Evolutionary conservation across 2,888 invertebrate genomes (phyloP).

Genomic region (Desoria tigrina): DNA sequence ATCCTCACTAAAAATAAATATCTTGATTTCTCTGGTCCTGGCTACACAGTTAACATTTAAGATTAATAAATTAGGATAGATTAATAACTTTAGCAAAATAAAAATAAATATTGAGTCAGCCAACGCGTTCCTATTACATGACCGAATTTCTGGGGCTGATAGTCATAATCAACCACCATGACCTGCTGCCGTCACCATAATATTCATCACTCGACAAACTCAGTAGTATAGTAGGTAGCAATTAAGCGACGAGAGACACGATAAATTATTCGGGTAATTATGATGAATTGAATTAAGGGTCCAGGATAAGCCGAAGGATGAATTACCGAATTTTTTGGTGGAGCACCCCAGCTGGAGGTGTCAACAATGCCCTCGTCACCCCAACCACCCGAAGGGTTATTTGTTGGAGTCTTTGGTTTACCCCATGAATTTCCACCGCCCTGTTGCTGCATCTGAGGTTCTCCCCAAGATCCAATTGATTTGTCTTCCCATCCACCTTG

Average conservation of each 20-base stretch:
- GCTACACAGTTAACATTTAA: no score
- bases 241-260: no score
- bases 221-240: background rate
- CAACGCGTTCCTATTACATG: background rate
- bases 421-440: constrained; percentile 57
- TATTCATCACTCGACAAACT: constrained; percentile 3
- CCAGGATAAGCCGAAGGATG: background rate
- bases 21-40: no score
- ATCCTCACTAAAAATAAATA: background rate
- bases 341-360: constrained; percentile 67
- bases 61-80: no score
- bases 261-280: no score
- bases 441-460: constrained; percentile 46
- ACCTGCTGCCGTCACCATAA: constrained; percentile 3
- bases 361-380: constrained; percentile 66
- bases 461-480: constrained; percentile 53
- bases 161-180: background rate
- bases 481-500: constrained; percentile 60
- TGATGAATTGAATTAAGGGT: no score
- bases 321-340: constrained; percentile 59
- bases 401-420: constrained; percentile 56
- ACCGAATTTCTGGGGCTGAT: no score
- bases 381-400: constrained; percentile 56
- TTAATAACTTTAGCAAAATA: background rate
- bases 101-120: background rate